Evolutionary conservation across 2,797 vertebrate species (phyloP), one percentile per base, ranked within the genome.

Genomic region (Ataeniobius toweri): DNA sequence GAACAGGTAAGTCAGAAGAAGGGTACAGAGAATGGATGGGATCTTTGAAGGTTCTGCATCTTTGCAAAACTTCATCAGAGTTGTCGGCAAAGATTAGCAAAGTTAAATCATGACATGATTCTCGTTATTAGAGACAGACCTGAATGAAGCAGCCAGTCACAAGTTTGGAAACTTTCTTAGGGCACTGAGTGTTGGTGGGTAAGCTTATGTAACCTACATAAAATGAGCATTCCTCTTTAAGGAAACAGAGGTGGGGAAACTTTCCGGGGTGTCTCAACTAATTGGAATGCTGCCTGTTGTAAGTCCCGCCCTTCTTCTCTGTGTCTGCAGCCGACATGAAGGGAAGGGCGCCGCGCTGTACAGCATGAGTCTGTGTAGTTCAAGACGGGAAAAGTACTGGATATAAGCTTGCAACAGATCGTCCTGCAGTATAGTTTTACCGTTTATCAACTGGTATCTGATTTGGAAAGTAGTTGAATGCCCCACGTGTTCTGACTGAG

Each of bases 1-100:
- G 58, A 70, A 56, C 71, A 76, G 76, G 73, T 77, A 48, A 85
- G 72, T 68, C 56, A 51, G 63, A 74, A 22, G 77, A 80, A 71
- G 22, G 50, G 48, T 80, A 78, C 75, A 67, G 22, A 78, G 6
- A 28, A 22, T 1, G 20, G 63, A 39, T 41, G 12, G 71, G 59
- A 18, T 10, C 61, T 71, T n/a, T 73, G 28, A 44, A 63, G 69
- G 50, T 75, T n/a, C 26, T 6, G 28, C 26, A 12, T 63, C 28
- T 36, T 63, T 63, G 28, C 6, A 1, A 63, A 63, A 36, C 16
- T 7, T 36, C 6, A 3, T 61, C 61, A 9, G 16, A 9, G 61
- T 36, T 20, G 31, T 41, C 1, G 4, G 63, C 63, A 67, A 22
- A 24, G 20, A 67, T 67, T 41, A 39, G 31, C 36, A 67, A 67